Conservation (phyloP, 2,797 vertebrate species). For the Sitta carolinensis region DNA sequence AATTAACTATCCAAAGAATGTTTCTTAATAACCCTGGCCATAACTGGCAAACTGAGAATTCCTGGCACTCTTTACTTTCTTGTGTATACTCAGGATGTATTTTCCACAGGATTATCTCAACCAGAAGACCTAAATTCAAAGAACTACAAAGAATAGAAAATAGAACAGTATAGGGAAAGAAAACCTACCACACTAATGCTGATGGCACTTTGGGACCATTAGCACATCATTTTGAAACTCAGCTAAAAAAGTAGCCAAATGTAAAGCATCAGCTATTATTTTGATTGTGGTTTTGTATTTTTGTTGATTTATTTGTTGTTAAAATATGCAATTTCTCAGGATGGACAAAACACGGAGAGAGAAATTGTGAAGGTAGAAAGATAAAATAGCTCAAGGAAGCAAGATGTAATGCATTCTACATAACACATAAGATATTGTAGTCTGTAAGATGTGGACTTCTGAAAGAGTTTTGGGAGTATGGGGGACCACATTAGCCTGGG, state of each 20-base stretch:
- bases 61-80: not conserved
- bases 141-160: not conserved
- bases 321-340: not conserved
- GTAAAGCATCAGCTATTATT: not conserved
- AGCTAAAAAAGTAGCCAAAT: not conserved
- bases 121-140: not conserved
- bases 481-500: not conserved
- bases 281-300: not conserved
- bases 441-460: not conserved
- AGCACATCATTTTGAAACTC: not conserved
- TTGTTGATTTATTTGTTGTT: not conserved
- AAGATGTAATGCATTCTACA: not conserved
- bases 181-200: not conserved
- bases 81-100: not conserved
- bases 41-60: not conserved
- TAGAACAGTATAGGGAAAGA: not conserved
- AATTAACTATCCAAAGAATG: not conserved
- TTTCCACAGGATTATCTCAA: not conserved
- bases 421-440: not conserved
- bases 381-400: not conserved
- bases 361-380: not conserved
- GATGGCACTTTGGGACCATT: not conserved
- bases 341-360: not conserved
- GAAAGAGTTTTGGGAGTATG: not conserved
- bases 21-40: not conserved